phyloP scores from a whole-genome alignment of 2,888 invertebrate species.

The Diarsia dahlii region DNA sequence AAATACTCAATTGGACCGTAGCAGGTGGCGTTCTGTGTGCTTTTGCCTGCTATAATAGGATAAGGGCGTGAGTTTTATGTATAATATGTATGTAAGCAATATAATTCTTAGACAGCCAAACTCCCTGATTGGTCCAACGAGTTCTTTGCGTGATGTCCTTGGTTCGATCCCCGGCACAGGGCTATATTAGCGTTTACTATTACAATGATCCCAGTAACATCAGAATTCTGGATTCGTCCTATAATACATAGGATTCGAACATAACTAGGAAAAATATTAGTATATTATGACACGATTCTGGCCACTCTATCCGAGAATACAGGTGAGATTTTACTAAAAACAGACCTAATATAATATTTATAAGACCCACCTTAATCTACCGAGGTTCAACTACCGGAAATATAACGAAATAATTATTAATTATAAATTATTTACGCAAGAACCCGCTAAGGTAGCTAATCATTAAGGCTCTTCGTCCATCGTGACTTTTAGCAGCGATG shows the following conservation, averaged over 20 bases:
- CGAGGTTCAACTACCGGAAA: slow-evolving; percentile 38
- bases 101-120: no score
- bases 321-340: background rate
- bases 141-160: background rate
- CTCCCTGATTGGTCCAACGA: background rate
- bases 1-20: no score
- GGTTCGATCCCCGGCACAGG: background rate
- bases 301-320: background rate
- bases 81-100: no score
- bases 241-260: background rate
- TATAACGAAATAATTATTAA: slow-evolving; percentile 60
- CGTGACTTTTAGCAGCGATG: background rate
- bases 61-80: no score
- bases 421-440: slow-evolving; percentile 61
- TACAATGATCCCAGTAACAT: background rate
- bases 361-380: slow-evolving; percentile 21
- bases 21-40: no score
- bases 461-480: slow-evolving; percentile 35
- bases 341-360: background rate
- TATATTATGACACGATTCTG: background rate
- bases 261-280: no score
- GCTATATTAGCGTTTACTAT: background rate
- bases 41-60: no score
- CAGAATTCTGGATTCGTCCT: background rate
- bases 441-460: slow-evolving; percentile 44